Evolutionary conservation across 2,797 vertebrate species (phyloP), one percentile per base, ranked within the genome.

Genomic region (Synanceia verrucosa): DNA sequence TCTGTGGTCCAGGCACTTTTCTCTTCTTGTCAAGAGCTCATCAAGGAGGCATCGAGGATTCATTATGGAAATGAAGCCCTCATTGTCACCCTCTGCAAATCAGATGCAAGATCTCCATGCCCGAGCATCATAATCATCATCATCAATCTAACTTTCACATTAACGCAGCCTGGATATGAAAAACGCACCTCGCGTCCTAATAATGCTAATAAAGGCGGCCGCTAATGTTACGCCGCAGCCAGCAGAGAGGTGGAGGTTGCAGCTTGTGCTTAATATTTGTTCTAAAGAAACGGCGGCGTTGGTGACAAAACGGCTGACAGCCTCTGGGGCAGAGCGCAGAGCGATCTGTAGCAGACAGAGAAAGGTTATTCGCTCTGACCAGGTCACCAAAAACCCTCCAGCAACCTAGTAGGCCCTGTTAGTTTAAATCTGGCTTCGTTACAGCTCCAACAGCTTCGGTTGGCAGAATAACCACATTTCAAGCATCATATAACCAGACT

Each of bases 21-120:
- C 64, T 81, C 73, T 26, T 86, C 75, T n/a, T 77, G 83, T 92
- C 86, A 88, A 83, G 83, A 83, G 85, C 87, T 90, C 91, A 87
- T 91, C 88, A 84, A 75, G 74, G 71, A 78, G 65, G 53, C 67
- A 59, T 76, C 65, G 74, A 89, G 85, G 83, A 91, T 89, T 89
- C 86, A 88, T 93, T 91, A 90, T 89, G 89, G 64, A 90, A 91
- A 92, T 88, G 81, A 91, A 87, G 79, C 60, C 85, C 71, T 89
- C 76, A 57, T 84, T 85, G 89, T 91, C 89, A 86, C 55, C 79
- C 84, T 82, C 74, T 34, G 81, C 55, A 84, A 86, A 88, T 90
- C 81, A 81, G 68, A 83, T 61, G 65, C 83, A 70, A 68, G 85
- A 83, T 89, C 87, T 88, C 52, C 66, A 70, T 47, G 66, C 57